phyloP scores from a whole-genome alignment of 2,888 invertebrate species.

The Blastobasis lacticolella region DNA sequence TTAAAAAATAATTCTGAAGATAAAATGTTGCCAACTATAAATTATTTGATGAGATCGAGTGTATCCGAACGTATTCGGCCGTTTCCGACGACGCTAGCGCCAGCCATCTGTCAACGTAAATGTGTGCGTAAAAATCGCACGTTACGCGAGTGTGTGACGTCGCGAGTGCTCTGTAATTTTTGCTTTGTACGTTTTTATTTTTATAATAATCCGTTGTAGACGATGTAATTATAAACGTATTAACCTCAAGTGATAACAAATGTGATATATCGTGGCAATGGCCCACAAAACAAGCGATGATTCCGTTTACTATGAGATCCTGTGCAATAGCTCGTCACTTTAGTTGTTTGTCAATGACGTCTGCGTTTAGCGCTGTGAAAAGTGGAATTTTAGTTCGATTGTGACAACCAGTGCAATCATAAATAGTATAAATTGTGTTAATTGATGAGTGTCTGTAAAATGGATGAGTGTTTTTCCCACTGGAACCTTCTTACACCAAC shows the following conservation, averaged over 20 bases:
- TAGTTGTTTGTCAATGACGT: conserved; percentile 74
- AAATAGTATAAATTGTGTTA: conserved; percentile 61
- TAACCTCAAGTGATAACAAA: conserved; percentile 65
- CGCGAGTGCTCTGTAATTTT: conserved; percentile 68
- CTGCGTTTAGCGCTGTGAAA: conserved; percentile 73
- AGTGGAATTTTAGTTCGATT: conserved; percentile 71
- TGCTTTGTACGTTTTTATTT: conserved; percentile 72
- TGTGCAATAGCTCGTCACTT: conserved; percentile 70
- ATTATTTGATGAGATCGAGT: too few relatives aligned
- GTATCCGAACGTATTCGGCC: neutral
- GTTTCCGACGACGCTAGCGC: conserved; percentile 27
- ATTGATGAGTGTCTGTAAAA: conserved; percentile 64
- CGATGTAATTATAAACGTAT: conserved; percentile 58
- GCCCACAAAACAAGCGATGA: conserved; percentile 58
- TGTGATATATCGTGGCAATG: conserved; percentile 65
- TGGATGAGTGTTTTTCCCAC: conserved; percentile 65
- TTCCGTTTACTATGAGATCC: conserved; percentile 65
- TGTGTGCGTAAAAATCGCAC: conserved; percentile 50
- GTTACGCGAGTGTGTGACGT: conserved; percentile 69
- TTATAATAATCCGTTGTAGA: conserved; percentile 60
- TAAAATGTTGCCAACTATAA: too few relatives aligned
- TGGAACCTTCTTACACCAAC: conserved; percentile 63
- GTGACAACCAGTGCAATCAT: conserved; percentile 69
- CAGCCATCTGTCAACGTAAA: conserved; percentile 22
- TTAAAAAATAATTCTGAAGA: too few relatives aligned